Evolutionary conservation across 2,888 invertebrate species (phyloP).

Genomic region (Bugula neritina): DNA sequence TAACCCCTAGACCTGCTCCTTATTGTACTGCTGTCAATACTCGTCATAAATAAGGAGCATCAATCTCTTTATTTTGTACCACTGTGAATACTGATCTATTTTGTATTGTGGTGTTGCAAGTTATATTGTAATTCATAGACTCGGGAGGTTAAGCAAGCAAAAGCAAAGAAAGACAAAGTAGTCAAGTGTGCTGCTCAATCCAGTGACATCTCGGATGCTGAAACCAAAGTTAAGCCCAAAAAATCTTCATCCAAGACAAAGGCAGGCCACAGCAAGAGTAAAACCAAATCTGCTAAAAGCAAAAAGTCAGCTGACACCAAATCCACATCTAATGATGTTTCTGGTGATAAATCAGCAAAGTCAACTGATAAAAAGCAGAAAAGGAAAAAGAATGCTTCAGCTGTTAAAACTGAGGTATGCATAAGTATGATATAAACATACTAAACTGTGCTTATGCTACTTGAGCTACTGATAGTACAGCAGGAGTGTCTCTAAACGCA

Average conservation of each 20-base stretch:
- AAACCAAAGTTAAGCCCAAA: not conserved
- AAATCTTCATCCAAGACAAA: constrained; percentile 10
- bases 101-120: no score
- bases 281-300: not conserved
- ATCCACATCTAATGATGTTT: not conserved
- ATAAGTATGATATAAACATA: no score
- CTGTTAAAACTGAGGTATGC: not conserved
- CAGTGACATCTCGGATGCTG: not conserved
- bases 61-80: no score
- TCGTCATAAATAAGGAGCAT: no score
- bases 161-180: not conserved
- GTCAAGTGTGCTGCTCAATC: not conserved
- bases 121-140: no score
- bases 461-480: no score
- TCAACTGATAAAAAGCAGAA: not conserved
- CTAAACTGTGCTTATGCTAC: no score
- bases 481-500: no score
- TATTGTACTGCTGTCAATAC: no score
- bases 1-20: no score
- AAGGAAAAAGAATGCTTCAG: not conserved
- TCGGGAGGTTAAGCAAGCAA: not conserved
- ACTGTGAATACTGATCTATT: no score
- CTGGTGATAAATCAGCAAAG: not conserved
- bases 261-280: not conserved
- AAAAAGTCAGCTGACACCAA: no score